These are phyloP conservation scores for Diachasma alloeum DNA, from an alignment of 1,140 invertebrate species.

Conservation along the genomic window DNA sequence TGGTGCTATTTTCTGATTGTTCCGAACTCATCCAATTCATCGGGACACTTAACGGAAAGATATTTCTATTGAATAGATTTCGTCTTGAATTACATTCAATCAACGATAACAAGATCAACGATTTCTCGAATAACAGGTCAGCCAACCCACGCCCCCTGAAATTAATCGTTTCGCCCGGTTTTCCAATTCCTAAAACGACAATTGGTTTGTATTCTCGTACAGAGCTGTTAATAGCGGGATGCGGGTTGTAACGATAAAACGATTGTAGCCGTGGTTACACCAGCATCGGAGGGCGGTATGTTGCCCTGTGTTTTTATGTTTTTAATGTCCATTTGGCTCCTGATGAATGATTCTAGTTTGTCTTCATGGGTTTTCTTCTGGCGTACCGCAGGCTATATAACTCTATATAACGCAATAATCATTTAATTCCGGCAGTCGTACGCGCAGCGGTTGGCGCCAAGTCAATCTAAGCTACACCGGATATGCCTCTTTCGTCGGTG, in stretches of 20 bases:
- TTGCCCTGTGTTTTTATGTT: slow-evolving; percentile 17
- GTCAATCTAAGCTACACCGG: slow-evolving; percentile 64
- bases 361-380: background rate
- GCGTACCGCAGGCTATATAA: slow-evolving; percentile 14
- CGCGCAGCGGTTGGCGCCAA: slow-evolving; percentile 62
- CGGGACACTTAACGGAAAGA: background rate
- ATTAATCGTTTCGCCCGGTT: slow-evolving; percentile 52
- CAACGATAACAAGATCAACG: slow-evolving; percentile 5
- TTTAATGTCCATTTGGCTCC: background rate
- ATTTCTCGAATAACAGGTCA: background rate
- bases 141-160: slow-evolving; percentile 28
- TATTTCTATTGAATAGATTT: background rate
- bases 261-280: background rate
- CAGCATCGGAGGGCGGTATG: background rate
- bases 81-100: background rate
- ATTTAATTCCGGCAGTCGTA: slow-evolving; percentile 62
- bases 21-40: too few relatives aligned
- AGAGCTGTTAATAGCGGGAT: slow-evolving; percentile 6
- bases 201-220: slow-evolving; percentile 48
- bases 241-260: background rate
- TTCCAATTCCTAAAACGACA: slow-evolving; percentile 47
- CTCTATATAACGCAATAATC: slow-evolving; percentile 60
- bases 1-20: too few relatives aligned
- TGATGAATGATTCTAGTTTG: background rate
- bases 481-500: slow-evolving; percentile 61